Base-by-base conservation (phyloP, 2,888 invertebrate species). In the Odontothrips loti region DNA sequence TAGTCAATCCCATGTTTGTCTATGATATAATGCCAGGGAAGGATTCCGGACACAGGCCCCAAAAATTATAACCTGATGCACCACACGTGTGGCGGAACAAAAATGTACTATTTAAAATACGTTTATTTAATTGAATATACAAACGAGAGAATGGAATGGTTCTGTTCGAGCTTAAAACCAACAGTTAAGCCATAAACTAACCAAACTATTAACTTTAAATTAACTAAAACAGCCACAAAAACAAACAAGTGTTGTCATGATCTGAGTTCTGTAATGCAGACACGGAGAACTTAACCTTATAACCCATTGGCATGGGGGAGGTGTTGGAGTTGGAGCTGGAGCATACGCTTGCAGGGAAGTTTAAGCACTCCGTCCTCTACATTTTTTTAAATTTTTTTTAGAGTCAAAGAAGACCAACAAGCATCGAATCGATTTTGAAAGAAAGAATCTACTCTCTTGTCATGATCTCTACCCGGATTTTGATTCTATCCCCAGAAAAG, bases 1-100 rank as follows among this genome's bases (percentile, higher is more conserved):
- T 98, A 12, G 98, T 96, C 81, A 96, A 88, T 80, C 95, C 96
- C 96, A 96, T 96, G 85, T 85, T 87, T 43, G 34, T 58, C 6
- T 58, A 0, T 6, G n/a, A 58, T 51, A 4, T 51, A 15, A 2
- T 15, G 17, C 1, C 1, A 51, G 51, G 17, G 15, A 51, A 51
- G 17, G 8, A 51, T 2, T n/a, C n/a, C 9, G n/a, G 1, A 1
- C 8, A 9, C 9, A 20, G 9, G 63, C n/a, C 17, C 20, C 20
- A 3, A 27, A 27, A 75, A 9, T 27, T 12, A 27, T 9, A 11
- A 75, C 23, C 68, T 11, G 68, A 23, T 4, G n/a, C 68, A n/a
- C 11, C 68, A 75, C 23, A 75, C 27, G 11, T 27, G 23, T 27
- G n/a, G 68, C 8, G 12, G 27, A 27, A 27, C 68, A 75, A 12